phyloP scores from a whole-genome alignment of 2,888 invertebrate genomes.

The Ennomos quercinarius region DNA sequence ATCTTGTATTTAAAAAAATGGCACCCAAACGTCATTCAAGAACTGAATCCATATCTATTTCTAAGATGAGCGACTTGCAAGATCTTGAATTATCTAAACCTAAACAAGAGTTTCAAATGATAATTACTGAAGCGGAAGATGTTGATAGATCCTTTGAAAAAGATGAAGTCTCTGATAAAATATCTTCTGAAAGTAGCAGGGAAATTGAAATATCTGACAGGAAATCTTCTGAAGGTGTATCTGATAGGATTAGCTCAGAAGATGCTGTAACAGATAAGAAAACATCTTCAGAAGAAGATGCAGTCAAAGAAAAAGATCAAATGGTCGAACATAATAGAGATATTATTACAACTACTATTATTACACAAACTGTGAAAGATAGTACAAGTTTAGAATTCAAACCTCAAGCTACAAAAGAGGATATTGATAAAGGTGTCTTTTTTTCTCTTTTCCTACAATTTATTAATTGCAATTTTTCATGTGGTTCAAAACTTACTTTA shows the following conservation, averaged over 20 bases:
- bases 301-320: slow-evolving; percentile 55
- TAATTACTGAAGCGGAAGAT: slow-evolving; percentile 82
- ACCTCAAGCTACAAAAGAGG: slow-evolving; percentile 54
- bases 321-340: slow-evolving; percentile 48
- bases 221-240: slow-evolving; percentile 82
- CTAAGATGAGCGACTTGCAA: slow-evolving; percentile 73
- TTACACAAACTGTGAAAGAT: slow-evolving; percentile 48
- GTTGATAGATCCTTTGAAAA: slow-evolving; percentile 73
- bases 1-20: slow-evolving; percentile 76
- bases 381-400: slow-evolving; percentile 54
- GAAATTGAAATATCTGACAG: slow-evolving; percentile 81
- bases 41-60: slow-evolving; percentile 78
- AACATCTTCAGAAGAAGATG: slow-evolving; percentile 79
- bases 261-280: slow-evolving; percentile 83
- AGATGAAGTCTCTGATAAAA: slow-evolving; percentile 80
- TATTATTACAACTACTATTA: slow-evolving; percentile 39
- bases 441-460: background rate
- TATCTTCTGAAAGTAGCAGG: slow-evolving; percentile 81
- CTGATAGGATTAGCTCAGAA: slow-evolving; percentile 81
- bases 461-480: background rate
- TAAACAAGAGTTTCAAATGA: slow-evolving; percentile 77
- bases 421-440: slow-evolving; percentile 60
- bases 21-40: slow-evolving; percentile 78
- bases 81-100: slow-evolving; percentile 61
- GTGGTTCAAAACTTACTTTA: background rate